Evolutionary conservation across 1,140 invertebrate species (phyloP).

Genomic region (Bombus sylvicola): DNA sequence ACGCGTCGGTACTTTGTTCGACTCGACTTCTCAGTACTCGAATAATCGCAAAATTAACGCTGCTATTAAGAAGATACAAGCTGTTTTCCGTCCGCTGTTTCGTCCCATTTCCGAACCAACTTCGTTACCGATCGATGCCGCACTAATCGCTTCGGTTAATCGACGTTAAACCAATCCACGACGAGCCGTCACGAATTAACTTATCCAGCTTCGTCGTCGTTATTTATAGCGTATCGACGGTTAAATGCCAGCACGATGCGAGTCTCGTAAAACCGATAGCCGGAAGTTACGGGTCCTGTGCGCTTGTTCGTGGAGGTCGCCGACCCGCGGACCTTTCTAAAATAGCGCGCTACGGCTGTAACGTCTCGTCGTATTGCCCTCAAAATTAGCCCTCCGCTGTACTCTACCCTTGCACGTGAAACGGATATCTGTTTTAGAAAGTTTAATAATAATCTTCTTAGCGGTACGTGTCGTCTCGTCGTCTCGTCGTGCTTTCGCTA

Average conservation of each 20-base stretch:
- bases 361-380: not conserved
- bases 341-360: constrained; percentile 25
- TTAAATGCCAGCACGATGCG: not conserved
- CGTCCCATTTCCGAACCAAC: too few relatives aligned
- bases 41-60: not conserved
- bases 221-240: not conserved
- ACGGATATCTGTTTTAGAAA: not conserved
- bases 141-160: constrained; percentile 35
- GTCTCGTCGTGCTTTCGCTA: not conserved
- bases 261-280: constrained; percentile 47
- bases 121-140: constrained; percentile 29
- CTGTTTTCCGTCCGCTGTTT: not conserved
- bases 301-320: constrained; percentile 51
- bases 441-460: not conserved
- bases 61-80: not conserved
- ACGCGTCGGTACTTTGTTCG: not conserved
- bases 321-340: constrained; percentile 44
- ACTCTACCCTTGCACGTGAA: not conserved
- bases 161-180: not conserved
- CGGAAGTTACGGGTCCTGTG: constrained; percentile 51
- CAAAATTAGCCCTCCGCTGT: not conserved
- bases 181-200: not conserved
- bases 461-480: not conserved
- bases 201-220: not conserved
- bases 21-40: not conserved